These are phyloP conservation scores for Pterocles burchelli DNA, from an alignment of 2,113 vertebrate species.

Conservation along the genomic window DNA sequence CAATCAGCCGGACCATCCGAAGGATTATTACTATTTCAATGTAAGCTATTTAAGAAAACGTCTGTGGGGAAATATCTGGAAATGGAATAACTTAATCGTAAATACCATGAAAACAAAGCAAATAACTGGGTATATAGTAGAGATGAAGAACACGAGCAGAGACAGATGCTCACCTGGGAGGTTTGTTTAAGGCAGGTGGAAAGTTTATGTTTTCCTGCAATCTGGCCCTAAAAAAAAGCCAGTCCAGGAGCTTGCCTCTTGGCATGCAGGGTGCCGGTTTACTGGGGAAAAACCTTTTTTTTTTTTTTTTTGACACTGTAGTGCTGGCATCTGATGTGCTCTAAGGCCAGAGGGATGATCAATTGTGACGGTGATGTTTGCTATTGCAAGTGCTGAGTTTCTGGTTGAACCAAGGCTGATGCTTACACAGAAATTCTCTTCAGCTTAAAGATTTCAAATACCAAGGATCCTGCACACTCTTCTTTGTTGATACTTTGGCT, in stretches of 20 bases:
- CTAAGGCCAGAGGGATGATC: background rate
- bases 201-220: background rate
- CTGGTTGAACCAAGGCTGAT: background rate
- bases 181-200: background rate
- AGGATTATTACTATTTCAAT: slow-evolving; percentile 17
- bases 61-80: slow-evolving; percentile 20
- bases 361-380: background rate
- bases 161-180: rapidly evolving
- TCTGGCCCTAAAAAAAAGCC: background rate
- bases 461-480: background rate
- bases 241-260: background rate
- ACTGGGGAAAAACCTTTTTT: background rate
- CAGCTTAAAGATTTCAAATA: background rate
- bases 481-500: background rate
- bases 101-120: slow-evolving; percentile 30
- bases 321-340: background rate
- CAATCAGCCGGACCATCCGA: slow-evolving; percentile 30
- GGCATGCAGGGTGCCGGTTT: background rate
- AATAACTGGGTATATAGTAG: background rate
- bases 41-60: slow-evolving; percentile 45
- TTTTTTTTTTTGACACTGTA: background rate
- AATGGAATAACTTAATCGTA: slow-evolving; percentile 49
- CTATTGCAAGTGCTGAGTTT: background rate
- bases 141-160: background rate
- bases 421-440: background rate